Evolutionary conservation across 2,113 vertebrate species (phyloP), one percentile per base, ranked within the genome.

Genomic region (Triplophysa rosa): DNA sequence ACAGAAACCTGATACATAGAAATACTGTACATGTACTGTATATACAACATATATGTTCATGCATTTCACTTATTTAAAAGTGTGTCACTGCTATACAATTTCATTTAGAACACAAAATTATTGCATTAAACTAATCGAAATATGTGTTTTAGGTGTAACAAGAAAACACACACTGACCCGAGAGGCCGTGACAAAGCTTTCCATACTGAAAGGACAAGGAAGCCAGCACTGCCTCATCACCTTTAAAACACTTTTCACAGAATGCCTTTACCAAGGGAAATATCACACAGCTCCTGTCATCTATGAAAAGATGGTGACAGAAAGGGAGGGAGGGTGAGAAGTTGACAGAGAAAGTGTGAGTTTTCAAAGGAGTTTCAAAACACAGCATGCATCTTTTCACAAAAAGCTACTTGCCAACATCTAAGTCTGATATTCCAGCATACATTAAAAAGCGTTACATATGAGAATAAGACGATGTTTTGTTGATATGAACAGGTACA

Each of bases 171-270:
- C 29, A 26, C 87, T 83, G 40, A 98, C 97, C 97, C 89, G 95
- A 94, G 64, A 98, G 90, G 86, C 95, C 95, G 47, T 95, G 95
- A 86, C 96, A 98, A 4, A 98, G 92, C 86, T 96, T 97, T 82
- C 96, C 96, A 88, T 96, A 94, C 87, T 97, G 94, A 81, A 95
- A 95, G 2, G 97, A 97, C 88, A 98, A 90, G 19, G 96, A 95
- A 66, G 94, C 89, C 78, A 95, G 86, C 74, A 96, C 90, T 8
- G 94, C 94, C 86, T 97, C 95, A 68, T 98, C 96, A 24, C 92
- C 91, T 90, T 95, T 95, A 88, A 96, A 95, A 84, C 94, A 95
- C 77, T 95, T 95, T 89, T 96, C 95, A 89, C 95, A 96, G 88
- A 96, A 95, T 0, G 94, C 92, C 88, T 96, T 96, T 87, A 96